Base-by-base conservation (phyloP, 1,140 invertebrate species). In the Drosophila athabasca region DNA sequence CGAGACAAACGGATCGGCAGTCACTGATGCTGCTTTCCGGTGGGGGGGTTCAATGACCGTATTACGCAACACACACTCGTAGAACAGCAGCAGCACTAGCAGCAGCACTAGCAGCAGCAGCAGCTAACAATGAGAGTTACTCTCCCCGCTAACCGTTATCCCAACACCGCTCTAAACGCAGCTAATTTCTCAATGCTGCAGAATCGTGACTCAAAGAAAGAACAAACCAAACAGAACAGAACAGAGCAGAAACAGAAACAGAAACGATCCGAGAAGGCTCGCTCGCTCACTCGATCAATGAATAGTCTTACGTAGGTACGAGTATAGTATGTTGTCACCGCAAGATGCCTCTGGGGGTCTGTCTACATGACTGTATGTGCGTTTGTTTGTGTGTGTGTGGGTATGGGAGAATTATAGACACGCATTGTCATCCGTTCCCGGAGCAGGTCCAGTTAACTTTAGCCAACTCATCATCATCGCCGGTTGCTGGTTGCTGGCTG, bases 41-140 rank as follows among this genome's bases (percentile, higher is more conserved):
- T 44, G n/a, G 31, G 51, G 15, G 50, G 51, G 62, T 88, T 90
- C 87, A 90, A 90, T 81, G 87, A 90, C 81, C 85, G 85, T 90
- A 90, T 90, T 90, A 90, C 85, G 85, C 85, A 90, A 90, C 83
- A 53, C 75, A 78, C 57, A 39, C 31, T 9, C 31, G 8, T 39
- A 39, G 35, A 39, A 39, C 44, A 53, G 61, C 58, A 55, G 19
- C 15, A 26, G 24, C 24, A 26, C 0, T 3, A 26, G 39, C 29
- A 26, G 24, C 24, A 26, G 24, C 24, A 26, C 26, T 39, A 53
- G 61, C 58, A 55, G 19, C 15, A 26, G 24, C 4, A 26, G 24
- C 24, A 26, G 39, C 29, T 26, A 31, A 39, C 50, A 71, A 78
- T 73, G 48, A 72, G 69, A 78, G 65, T 69, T 70, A 72, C 67